These are phyloP conservation scores for Gasterosteus nipponicus DNA, from an alignment of 2,113 vertebrate genomes.

Conservation along the genomic window DNA sequence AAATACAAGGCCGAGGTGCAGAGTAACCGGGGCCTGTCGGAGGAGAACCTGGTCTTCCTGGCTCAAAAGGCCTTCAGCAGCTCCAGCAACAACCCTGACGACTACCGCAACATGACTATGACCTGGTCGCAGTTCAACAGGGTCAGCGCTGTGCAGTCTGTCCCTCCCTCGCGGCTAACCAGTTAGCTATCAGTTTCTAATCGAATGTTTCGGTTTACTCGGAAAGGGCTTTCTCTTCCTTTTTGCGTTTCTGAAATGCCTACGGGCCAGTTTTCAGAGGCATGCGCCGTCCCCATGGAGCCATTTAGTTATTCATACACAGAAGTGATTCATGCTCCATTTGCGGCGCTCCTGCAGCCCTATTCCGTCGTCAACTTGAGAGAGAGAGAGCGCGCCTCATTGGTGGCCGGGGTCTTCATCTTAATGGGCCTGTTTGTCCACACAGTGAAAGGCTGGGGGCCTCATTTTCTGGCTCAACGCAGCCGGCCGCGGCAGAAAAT, in stretches of 20 bases:
- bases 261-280: not conserved
- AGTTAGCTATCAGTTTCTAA: not conserved
- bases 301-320: conserved; percentile 43
- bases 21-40: conserved; percentile 91
- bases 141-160: conserved; percentile 74
- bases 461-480: conserved; percentile 54
- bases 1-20: conserved; percentile 98
- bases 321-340: conserved; percentile 51
- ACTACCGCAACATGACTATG: conserved; percentile 91
- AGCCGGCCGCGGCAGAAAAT: conserved; percentile 34
- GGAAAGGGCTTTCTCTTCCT: not conserved
- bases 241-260: conserved; percentile 22
- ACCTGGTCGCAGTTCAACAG: conserved; percentile 98
- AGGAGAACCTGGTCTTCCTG: conserved; percentile 95
- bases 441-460: conserved; percentile 48
- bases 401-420: conserved; percentile 40
- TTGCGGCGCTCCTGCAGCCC: conserved; percentile 26
- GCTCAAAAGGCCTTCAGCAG: conserved; percentile 95
- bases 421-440: conserved; percentile 71
- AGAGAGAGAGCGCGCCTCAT: conserved; percentile 36
- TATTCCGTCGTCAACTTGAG: conserved; percentile 27
- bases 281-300: conserved; percentile 7
- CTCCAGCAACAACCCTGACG: conserved; percentile 88
- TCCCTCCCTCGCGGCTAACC: not conserved
- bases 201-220: conserved; percentile 11